These are phyloP conservation scores for Xiphorhynchus elegans DNA, from an alignment of 2,113 vertebrate genomes.

Conservation along the genomic window DNA sequence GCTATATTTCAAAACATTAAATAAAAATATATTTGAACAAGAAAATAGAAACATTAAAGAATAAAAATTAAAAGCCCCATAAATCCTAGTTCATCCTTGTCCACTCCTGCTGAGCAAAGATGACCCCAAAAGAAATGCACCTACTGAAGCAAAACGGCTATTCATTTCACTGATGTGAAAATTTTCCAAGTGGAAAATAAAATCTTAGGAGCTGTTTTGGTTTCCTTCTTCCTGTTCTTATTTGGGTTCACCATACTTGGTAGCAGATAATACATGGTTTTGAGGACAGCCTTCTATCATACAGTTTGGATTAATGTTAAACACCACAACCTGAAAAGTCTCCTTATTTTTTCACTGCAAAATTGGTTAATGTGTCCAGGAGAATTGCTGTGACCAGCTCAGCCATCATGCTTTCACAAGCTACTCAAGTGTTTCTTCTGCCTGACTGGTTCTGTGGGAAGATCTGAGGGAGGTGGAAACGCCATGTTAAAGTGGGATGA, in stretches of 20 bases:
- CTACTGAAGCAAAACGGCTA: neutral
- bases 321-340: neutral
- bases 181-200: slow-evolving; percentile 1
- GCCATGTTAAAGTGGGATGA: slow-evolving; percentile 5
- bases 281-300: neutral
- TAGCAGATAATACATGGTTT: neutral
- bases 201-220: neutral
- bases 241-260: neutral
- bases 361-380: neutral
- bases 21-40: slow-evolving; percentile 36
- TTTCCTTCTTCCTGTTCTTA: neutral
- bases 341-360: neutral
- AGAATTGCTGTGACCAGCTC: neutral
- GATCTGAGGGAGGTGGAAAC: slow-evolving; percentile 28
- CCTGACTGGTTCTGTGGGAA: neutral
- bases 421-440: neutral
- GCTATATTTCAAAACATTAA: slow-evolving; percentile 8
- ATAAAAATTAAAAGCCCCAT: slow-evolving; percentile 19
- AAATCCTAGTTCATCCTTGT: slow-evolving; percentile 38
- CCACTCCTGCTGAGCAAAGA: slow-evolving; percentile 13
- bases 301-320: neutral
- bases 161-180: neutral
- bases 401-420: neutral
- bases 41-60: slow-evolving; percentile 54
- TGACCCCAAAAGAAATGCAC: slow-evolving; percentile 19